phyloP scores from a whole-genome alignment of 2,797 vertebrate species.

The Sebastes dallii region DNA sequence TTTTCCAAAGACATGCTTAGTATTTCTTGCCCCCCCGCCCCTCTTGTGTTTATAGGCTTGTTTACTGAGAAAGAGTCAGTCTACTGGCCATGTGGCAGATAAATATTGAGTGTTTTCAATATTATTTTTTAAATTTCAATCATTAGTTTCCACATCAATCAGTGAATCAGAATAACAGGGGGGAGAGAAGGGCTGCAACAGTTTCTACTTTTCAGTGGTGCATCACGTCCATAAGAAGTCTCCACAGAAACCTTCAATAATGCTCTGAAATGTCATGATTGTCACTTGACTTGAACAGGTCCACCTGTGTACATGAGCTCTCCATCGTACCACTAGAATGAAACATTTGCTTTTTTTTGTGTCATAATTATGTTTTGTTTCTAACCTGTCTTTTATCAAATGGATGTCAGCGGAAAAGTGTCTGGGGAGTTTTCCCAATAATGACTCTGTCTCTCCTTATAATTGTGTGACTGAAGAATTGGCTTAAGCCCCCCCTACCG shows the following conservation, averaged over 20 bases:
- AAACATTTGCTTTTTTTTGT: conserved; percentile 40
- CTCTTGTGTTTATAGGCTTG: conserved; percentile 11
- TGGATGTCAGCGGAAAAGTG: conserved; percentile 48
- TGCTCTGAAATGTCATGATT: conserved; percentile 60
- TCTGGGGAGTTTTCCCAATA: conserved; percentile 19
- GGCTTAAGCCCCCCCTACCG: conserved; percentile 5
- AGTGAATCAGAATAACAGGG: conserved; percentile 10
- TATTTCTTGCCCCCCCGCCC: conserved; percentile 32
- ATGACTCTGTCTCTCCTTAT: conserved; percentile 44
- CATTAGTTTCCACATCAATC: conserved; percentile 22
- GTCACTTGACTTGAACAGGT: conserved; percentile 59
- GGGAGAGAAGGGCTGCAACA: conserved; percentile 40
- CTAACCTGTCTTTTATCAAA: conserved; percentile 36
- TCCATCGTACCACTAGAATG: conserved; percentile 59
- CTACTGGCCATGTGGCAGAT: conserved; percentile 45
- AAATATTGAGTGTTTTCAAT: conserved; percentile 9
- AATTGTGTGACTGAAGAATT: conserved; percentile 48
- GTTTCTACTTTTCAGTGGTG: conserved; percentile 32
- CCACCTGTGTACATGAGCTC: conserved; percentile 51
- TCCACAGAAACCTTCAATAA: conserved; percentile 36
- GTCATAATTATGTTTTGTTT: conserved; percentile 43
- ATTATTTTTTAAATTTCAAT: conserved; percentile 2
- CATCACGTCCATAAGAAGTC: conserved; percentile 33
- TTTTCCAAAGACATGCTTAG: conserved; percentile 68
- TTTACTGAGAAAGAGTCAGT: conserved; percentile 35